Evolutionary conservation across 2,113 vertebrate species (phyloP), one percentile per base, ranked within the genome.

Genomic region (Tylochromis polylepis): DNA sequence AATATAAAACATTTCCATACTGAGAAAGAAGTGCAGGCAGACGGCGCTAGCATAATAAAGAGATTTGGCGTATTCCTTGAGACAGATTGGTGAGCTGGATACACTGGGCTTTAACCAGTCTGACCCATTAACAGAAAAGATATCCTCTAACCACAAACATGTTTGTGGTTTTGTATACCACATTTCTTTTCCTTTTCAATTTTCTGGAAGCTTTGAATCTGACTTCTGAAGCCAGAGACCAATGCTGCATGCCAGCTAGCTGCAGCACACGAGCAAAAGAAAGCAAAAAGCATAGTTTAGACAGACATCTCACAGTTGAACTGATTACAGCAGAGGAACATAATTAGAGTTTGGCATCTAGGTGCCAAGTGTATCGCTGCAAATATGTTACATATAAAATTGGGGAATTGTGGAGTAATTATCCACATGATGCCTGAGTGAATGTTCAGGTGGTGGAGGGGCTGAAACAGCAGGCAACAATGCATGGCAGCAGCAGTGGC

Each of bases 1-100:
- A 84, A n/a, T 60, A 41, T 29, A 83, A 88, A 75, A 91, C 62
- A 85, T 84, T 41, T 78, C 51, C 87, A 80, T 70, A 57, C 27
- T 77, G 22, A 18, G 72, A 81, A 46, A 62, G 55, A 82, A 6
- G n/a, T 16, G 72, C 43, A 20, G 31, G 80, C 57, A 31, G 31
- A 80, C 46, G 36, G 55, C 34, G 55, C 5, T 43, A 58, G 79
- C 72, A 7, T 56, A 67, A 81, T 34, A 83, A 49, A 58, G 41
- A 88, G 27, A 82, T 79, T 55, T 27, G 15, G n/a, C n/a, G 27
- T 31, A 77, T 77, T 77, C 27, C 27, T 53, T 51, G 72, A 77
- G 72, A 53, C 72, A n/a, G 43, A 77, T 20, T 20, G 0, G 2
- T 3, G 72, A 77, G 46, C 1, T 51, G 16, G 24, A 15, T 34